Base-by-base conservation (phyloP, 2,797 vertebrate species). In the Nannoperca australis region DNA sequence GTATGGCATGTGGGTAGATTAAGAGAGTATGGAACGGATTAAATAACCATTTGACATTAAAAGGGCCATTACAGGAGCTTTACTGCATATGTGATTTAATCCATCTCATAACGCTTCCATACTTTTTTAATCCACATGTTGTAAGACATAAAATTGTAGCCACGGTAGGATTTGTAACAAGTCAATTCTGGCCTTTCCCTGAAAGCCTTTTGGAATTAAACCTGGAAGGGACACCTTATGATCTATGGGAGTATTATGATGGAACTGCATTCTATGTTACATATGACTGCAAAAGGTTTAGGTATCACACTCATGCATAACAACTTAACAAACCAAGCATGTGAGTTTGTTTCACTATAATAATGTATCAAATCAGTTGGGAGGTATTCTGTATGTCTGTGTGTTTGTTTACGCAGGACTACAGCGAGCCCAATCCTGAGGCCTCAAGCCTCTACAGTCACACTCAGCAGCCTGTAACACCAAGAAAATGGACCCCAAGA, bases 401-500 rank as follows among this genome's bases (percentile, higher is more conserved):
- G 13, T 78, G 64, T 82, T 81, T 70, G 5, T 78, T 22, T 70
- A 22, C 79, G 53, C 85, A 95, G 94, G 88, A 92, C 38, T 93
- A 88, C 88, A 92, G 86, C 62, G 86, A 86, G 17, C 32, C 89
- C 11, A 78, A 59, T 60, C 78, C 84, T 51, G 82, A 82, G 40
- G 76, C 82, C n/a, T 59, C 89, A 11, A 56, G 68, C 55, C 74
- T 72, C 60, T 84, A 91, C 51, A 63, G 70, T 72, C 81, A 76
- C 55, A 30, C 79, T 45, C 90, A 86, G 68, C 88, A 87, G n/a
- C 78, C 79, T 72, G 88, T 42, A 65, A 91, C 91, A 7, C 92
- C 93, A 51, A 88, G 83, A 53, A 94, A 93, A 85, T 92, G 86
- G 89, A 93, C 85, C 40, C 91, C 89, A 1, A 79, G 80, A 73